Percentiles rank a stretch among this genome's conserved stretches.
Evolutionary conservation across 1,140 invertebrate species (phyloP).

Genomic region (Cydia strobilella): DNA sequence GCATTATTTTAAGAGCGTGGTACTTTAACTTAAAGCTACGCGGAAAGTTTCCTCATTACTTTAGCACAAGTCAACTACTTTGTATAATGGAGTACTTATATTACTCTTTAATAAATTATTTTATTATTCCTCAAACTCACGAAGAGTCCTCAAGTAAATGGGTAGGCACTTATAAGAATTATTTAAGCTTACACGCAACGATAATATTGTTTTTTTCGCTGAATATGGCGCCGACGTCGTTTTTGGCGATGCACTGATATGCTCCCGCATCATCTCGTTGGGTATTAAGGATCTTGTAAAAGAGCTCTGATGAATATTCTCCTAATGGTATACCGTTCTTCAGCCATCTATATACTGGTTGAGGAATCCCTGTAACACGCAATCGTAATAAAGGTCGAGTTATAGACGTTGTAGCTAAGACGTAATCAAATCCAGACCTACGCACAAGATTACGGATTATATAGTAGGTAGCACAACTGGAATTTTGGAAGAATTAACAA

Average conservation of each 20-base stretch:
- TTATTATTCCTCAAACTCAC: not conserved
- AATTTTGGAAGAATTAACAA: not conserved
- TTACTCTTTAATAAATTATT: not conserved
- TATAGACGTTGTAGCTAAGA: not conserved
- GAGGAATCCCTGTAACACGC: conserved; percentile 86
- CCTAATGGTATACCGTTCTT: conserved; percentile 89
- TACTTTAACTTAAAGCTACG: conserved; percentile 32
- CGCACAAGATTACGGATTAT: not conserved
- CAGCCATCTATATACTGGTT: conserved; percentile 93
- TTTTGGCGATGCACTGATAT: conserved; percentile 94
- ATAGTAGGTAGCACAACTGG: no score
- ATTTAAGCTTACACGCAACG: conserved; percentile 91
- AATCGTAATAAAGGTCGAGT: not conserved
- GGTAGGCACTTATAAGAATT: conserved; percentile 39
- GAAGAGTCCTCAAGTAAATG: not conserved
- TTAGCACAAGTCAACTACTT: conserved; percentile 26
- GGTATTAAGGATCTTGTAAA: conserved; percentile 90
- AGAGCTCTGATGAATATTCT: conserved; percentile 88
- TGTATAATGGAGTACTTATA: conserved; percentile 11
- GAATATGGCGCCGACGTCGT: conserved; percentile 93
- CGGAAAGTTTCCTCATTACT: conserved; percentile 23
- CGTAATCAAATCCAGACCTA: no score
- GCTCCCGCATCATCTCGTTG: conserved; percentile 89
- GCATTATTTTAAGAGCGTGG: conserved; percentile 25
- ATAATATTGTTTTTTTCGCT: conserved; percentile 92